phyloP scores from a whole-genome alignment of 2,113 vertebrate species.

The Alouatta palliata region DNA sequence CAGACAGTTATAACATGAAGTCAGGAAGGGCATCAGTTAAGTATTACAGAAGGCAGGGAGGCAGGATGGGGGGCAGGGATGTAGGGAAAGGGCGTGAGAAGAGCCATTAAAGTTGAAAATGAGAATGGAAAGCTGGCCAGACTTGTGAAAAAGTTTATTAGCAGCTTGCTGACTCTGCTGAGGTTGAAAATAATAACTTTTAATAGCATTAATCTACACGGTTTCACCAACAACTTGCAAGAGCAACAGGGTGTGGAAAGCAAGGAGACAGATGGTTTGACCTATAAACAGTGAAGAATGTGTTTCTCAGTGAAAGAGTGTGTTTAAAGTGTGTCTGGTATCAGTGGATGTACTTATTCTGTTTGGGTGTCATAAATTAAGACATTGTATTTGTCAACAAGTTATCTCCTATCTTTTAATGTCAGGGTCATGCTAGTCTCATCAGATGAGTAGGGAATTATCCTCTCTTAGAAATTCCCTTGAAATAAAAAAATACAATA shows the following conservation, averaged over 20 bases:
- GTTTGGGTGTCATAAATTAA: not conserved
- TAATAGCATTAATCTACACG: not conserved
- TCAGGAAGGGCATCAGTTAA: not conserved
- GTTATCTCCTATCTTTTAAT: not conserved
- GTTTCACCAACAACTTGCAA: not conserved
- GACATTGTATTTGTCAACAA: not conserved
- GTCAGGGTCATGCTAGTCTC: not conserved
- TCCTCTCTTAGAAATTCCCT: not conserved
- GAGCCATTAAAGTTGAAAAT: not conserved
- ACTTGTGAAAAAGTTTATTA: not conserved
- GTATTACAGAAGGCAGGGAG: not conserved
- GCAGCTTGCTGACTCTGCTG: not conserved
- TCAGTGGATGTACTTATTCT: not conserved
- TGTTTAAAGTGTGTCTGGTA: not conserved
- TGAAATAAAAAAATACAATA: constrained; percentile 7
- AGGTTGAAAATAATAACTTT: not conserved
- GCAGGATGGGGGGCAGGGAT: accelerated
- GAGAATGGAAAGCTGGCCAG: not conserved
- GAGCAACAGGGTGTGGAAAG: not conserved
- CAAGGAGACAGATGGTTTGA: not conserved
- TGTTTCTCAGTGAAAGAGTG: not conserved
- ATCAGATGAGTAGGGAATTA: not conserved
- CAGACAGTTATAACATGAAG: not conserved
- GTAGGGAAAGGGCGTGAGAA: not conserved
- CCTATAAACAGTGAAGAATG: not conserved